Evolutionary conservation across 2,888 invertebrate genomes (phyloP), one percentile per base, ranked within the genome.

Genomic region (Liodrosophila aerea): DNA sequence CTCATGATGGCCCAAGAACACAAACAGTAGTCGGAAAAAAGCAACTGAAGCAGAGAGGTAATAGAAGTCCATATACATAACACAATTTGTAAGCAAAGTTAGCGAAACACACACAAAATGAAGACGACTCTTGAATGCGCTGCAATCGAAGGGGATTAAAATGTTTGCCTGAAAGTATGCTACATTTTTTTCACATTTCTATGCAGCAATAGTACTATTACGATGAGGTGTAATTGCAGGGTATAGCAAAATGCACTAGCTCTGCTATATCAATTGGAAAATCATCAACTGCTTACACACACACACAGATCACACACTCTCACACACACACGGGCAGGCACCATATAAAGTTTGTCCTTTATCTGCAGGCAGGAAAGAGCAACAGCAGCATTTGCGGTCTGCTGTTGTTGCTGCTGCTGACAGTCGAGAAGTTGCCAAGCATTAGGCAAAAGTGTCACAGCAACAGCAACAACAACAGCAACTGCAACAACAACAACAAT

Each of bases 261-360:
- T 68, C 59, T 68, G 40, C 4, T 34, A 12, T 39, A 39, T 27
- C 64, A 74, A 77, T 65, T 77, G 51, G 57, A 62, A 52, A 65
- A 77, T 85, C 78, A 85, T 82, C 83, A 82, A 77, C 78, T 65
- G 45, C 50, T 11, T 47, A 50, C 56, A 57, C 52, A 53, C 53
- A 61, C 47, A 37, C 22, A 52, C 43, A 59, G 45, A 39, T 46
- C 16, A 34, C 47, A 52, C 43, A 30, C 29, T 33, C 37, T 34
- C 50, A 57, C 54, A 53, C 56, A 61, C 47, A 34, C 22, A 54
- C 51, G 57, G 49, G 39, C 52, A 54, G 37, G 29, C 37, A 7
- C 2, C 34, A 40, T 44, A 46, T 22, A 73, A 84, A 73, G 64
- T 76, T 81, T 59, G 82, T 67, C 72, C 74, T 62, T 61, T 52